Percentiles rank a stretch among this genome's conserved stretches.
Conservation (phyloP, 2,797 vertebrate genomes). For the Trichosurus vulpecula region DNA sequence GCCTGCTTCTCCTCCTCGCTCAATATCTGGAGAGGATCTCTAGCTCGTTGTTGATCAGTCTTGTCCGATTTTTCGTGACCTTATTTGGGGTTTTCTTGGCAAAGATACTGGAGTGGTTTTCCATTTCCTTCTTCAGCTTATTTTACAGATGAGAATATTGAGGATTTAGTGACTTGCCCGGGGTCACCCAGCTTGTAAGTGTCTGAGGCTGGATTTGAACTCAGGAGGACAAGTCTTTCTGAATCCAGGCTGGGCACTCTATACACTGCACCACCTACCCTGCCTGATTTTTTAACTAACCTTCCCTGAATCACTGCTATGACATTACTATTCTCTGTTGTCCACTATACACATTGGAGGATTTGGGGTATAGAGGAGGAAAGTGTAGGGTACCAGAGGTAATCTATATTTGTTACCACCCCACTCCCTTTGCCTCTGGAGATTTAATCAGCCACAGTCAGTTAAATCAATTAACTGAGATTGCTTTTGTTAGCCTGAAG, state of each 20-base stretch:
- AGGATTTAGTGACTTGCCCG: not conserved
- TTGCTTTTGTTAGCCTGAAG: not conserved
- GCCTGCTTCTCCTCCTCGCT: not conserved
- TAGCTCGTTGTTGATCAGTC: not conserved
- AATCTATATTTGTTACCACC: not conserved
- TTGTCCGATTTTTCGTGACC: not conserved
- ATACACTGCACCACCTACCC: not conserved
- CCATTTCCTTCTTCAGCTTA: not conserved
- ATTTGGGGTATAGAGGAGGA: not conserved
- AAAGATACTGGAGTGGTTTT: not conserved
- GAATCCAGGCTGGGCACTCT: not conserved
- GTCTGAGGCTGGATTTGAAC: not conserved
- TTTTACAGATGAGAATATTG: not conserved
- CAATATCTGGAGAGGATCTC: not conserved
- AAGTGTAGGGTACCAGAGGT: not conserved
- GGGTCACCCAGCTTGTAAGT: not conserved
- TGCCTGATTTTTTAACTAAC: not conserved
- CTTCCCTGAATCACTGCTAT: not conserved
- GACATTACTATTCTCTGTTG: not conserved
- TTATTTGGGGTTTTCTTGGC: not conserved
- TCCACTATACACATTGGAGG: no score
- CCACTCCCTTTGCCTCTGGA: not conserved
- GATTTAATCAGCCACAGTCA: not conserved
- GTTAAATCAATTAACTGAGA: not conserved
- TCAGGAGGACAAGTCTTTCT: not conserved